Evolutionary conservation across 2,888 invertebrate genomes (phyloP).

Genomic region (Patella depressa): DNA sequence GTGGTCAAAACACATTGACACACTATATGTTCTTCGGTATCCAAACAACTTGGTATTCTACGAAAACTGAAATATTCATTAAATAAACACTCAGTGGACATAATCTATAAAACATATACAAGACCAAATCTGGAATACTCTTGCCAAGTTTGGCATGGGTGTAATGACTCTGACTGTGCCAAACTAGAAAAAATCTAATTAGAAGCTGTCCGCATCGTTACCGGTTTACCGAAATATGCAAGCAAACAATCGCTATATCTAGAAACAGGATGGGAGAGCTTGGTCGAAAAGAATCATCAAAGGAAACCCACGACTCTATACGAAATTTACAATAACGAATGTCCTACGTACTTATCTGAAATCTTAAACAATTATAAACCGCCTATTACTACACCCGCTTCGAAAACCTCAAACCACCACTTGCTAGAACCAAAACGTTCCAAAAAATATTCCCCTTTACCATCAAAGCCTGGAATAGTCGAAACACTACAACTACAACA

Average conservation of each 20-base stretch:
- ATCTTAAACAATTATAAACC: background rate
- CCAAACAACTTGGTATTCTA: slow-evolving; percentile 16
- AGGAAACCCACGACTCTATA: background rate
- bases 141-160: slow-evolving; percentile 20
- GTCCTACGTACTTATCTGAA: background rate
- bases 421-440: background rate
- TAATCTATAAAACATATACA: slow-evolving; percentile 13
- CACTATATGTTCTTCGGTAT: slow-evolving; percentile 12
- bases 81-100: slow-evolving; percentile 4
- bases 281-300: background rate
- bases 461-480: background rate
- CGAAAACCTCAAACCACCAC: background rate
- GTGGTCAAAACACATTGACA: slow-evolving; percentile 17
- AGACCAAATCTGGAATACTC: slow-evolving; percentile 17
- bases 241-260: slow-evolving; percentile 9
- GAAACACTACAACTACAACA: background rate
- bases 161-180: background rate
- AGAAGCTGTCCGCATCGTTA: slow-evolving; percentile 14
- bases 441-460: background rate
- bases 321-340: background rate
- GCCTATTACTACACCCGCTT: background rate
- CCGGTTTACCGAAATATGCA: slow-evolving; percentile 15
- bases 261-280: slow-evolving; percentile 15
- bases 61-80: slow-evolving; percentile 23
- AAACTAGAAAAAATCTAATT: slow-evolving; percentile 16